Conservation (phyloP, 2,797 vertebrate genomes). For the Acomys russatus region DNA sequence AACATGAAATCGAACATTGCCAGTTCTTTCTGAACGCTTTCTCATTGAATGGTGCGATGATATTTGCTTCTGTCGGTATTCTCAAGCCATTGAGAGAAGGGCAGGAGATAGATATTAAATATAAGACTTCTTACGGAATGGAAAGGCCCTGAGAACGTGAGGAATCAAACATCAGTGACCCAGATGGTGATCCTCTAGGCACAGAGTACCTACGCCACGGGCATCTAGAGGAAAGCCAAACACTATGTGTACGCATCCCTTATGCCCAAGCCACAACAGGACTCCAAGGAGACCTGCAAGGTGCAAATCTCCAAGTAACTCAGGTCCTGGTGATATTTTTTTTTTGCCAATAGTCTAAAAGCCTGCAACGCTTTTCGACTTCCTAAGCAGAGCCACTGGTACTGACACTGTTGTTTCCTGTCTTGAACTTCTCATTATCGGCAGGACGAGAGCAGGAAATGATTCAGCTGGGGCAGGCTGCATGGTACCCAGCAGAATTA, state of each 20-base stretch:
- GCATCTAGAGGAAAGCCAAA: not conserved
- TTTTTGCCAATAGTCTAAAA: conserved; percentile 10
- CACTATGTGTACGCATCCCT: not conserved
- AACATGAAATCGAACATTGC: conserved; percentile 71
- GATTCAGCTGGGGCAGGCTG: conserved; percentile 79
- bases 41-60: conserved; percentile 3
- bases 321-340: not conserved
- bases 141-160: not conserved
- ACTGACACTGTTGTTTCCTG: conserved; percentile 75
- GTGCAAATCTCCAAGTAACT: not conserved
- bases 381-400: conserved; percentile 71
- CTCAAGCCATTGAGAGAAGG: conserved; percentile 20
- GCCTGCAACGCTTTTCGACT: conserved; percentile 45
- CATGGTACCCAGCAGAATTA: conserved; percentile 84
- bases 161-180: not conserved
- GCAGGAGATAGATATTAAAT: not conserved
- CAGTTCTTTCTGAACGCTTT: conserved; percentile 28
- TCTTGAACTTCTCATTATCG: conserved; percentile 82
- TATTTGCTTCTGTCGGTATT: conserved; percentile 63
- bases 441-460: conserved; percentile 81
- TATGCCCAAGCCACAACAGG: not conserved
- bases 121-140: not conserved
- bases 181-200: not conserved
- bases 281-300: conserved; percentile 6
- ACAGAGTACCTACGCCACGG: not conserved